Base-by-base conservation (phyloP, 2,113 vertebrate species). In the Colaptes auratus region DNA sequence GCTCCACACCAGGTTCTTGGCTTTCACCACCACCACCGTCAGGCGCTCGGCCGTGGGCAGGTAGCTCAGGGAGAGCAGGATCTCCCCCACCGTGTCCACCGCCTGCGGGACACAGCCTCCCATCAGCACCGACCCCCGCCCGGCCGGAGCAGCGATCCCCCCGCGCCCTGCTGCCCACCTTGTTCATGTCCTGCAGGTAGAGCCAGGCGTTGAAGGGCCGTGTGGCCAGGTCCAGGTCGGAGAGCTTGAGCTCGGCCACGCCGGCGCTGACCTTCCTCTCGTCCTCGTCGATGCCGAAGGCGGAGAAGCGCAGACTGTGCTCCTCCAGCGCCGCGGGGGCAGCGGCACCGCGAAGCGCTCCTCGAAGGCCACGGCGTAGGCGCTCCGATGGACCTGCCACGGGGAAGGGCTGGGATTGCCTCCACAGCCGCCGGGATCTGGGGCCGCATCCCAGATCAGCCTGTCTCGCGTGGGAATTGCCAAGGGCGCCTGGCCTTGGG, bases 11-110 rank as follows among this genome's bases (percentile, higher is more conserved):
- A 99, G 98, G 95, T 99, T 99, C 98, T 98, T 99, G 91, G 98
- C 99, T 97, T 99, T 99, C 75, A 99, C 99, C 82, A 99, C 99
- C 4, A 99, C 99, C 91, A 99, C 99, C 0, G 99, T 99, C 95
- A 99, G 98, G 55, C 99, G 98, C 97, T 99, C 99, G 0, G 99
- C 99, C 1, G 99, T 99, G 8, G 99, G 99, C 86, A 99, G 97
- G 97, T 99, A 99, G 84, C 99, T 99, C 63, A 99, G 98, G 35
- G 99, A 99, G 31, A 99, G 95, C 88, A 99, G 97, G 95, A 99
- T 99, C 97, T 99, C 99, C 5, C 99, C 99, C 6, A 99, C 99
- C 0, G 98, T 98, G 15, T 99, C 99, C 6, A 98, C 98, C 0
- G 98, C 98, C 99, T 99, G 96, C 1, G 12, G 88, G 86, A 85